Percentiles rank a stretch among this genome's conserved stretches.
Evolutionary conservation across 2,797 vertebrate genomes (phyloP).

Genomic region (Sphenodon punctatus): DNA sequence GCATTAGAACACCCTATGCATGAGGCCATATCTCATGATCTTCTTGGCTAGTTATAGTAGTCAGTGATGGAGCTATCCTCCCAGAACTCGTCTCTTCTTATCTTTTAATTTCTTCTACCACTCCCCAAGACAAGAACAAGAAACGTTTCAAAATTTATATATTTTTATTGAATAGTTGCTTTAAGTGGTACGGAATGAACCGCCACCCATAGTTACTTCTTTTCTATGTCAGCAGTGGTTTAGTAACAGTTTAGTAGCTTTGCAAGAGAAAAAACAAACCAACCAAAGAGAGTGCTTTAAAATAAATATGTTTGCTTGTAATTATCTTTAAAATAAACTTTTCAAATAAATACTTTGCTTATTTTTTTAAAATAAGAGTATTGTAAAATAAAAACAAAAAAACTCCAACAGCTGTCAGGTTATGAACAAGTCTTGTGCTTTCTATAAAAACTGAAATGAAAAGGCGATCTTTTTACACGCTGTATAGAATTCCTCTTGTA

Average conservation of each 20-base stretch:
- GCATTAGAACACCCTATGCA: too few species aligned
- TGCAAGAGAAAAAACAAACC: slow-evolving; percentile 55
- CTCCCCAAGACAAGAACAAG: neutral
- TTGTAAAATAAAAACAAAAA: slow-evolving; percentile 51
- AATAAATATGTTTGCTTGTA: slow-evolving; percentile 72
- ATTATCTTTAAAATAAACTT: slow-evolving; percentile 76
- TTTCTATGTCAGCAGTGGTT: slow-evolving; percentile 67
- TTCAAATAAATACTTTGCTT: slow-evolving; percentile 74
- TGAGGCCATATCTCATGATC: too few species aligned
- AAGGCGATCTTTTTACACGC: slow-evolving; percentile 44
- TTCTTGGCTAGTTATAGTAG: too few species aligned
- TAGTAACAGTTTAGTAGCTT: slow-evolving; percentile 63
- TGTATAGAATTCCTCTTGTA: slow-evolving; percentile 55
- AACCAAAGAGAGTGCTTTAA: slow-evolving; percentile 66
- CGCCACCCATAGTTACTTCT: slow-evolving; percentile 66
- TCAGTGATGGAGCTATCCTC: too few species aligned
- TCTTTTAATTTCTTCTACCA: neutral
- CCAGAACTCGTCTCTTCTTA: too few species aligned
- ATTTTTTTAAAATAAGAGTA: slow-evolving; percentile 48
- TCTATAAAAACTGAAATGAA: slow-evolving; percentile 34
- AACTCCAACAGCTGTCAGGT: slow-evolving; percentile 44
- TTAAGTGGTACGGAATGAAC: slow-evolving; percentile 62
- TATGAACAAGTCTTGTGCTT: slow-evolving; percentile 63
- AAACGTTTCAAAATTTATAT: slow-evolving; percentile 66
- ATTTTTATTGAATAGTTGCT: slow-evolving; percentile 72